A percentile compares a stretch with the other conserved stretches of the same genome.
These are phyloP conservation scores for Tethya wilhelma DNA, from an alignment of 37 sponge, comb jelly and placozoan species.

Conservation along the genomic window DNA sequence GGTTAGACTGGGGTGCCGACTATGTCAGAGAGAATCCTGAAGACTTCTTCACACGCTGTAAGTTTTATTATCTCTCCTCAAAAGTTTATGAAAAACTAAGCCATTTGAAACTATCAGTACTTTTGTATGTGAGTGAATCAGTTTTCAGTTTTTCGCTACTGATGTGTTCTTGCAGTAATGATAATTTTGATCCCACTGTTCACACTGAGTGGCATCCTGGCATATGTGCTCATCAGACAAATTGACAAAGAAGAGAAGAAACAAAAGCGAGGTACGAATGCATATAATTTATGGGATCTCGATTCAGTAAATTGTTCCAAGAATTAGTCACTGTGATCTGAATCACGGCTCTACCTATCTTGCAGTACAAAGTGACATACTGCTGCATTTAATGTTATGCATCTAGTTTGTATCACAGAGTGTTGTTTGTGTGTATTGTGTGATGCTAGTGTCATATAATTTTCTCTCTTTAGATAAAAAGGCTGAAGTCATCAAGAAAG, in stretches of 20 bases:
- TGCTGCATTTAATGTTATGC: too few species aligned
- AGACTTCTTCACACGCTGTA: conserved; percentile 68
- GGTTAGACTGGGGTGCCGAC: conserved; percentile 68
- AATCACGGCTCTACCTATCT: too few species aligned
- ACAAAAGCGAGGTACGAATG: conserved; percentile 40
- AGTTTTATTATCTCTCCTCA: conserved; percentile 27
- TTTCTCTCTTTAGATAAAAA: conserved; percentile 31
- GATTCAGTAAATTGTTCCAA: not conserved
- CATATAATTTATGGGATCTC: not conserved
- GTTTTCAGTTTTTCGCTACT: too few species aligned
- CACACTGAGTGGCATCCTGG: conserved; percentile 61
- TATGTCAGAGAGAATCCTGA: conserved; percentile 54
- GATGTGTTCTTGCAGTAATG: conserved; percentile 42
- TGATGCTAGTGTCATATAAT: too few species aligned
- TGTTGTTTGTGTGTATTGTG: too few species aligned
- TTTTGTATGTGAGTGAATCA: too few species aligned
- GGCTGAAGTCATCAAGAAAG: conserved; percentile 35
- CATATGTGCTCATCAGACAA: conserved; percentile 54
- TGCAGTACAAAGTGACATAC: too few species aligned
- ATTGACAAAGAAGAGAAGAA: conserved; percentile 69
- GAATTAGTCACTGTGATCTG: too few species aligned
- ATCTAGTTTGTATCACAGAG: too few species aligned
- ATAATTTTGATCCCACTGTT: conserved; percentile 69
- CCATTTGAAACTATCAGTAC: too few species aligned
- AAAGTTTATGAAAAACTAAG: too few species aligned